Base-by-base conservation (phyloP, 2,888 invertebrate genomes). In the Eucera pruinosa region DNA sequence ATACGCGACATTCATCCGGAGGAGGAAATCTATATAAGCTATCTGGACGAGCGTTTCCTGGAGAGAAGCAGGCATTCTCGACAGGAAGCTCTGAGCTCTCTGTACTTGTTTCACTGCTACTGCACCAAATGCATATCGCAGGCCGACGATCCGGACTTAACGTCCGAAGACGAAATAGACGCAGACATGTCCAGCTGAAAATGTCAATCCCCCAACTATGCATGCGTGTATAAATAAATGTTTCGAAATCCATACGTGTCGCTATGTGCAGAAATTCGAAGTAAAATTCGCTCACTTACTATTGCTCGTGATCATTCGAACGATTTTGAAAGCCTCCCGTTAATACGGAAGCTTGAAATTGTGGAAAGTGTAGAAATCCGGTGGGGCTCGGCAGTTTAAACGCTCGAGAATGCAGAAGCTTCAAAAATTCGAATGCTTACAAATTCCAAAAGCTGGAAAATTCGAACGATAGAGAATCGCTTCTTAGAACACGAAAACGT, bases 1-100 rank as follows among this genome's bases (percentile, higher is more conserved):
- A 89, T 95, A 7, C 93, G 93, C 66, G 94, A 95, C 65, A 97
- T 99, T 69, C 91, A 94, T 83, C 94, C 95, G 0, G 97, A 96
- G 0, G 97, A 98, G 75, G 98, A 98, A 93, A 97, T 99, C 78
- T 96, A 95, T 82, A 98, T 98, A 86, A 97, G 97, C 80, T 99
- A 99, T 91, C 93, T 99, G 81, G 97, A 97, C 87, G 97, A 97
- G 80, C 98, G 98, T 89, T 94, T 95, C 58, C 91, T 97, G 77
- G 94, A 95, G 75, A 93, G 97, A 75, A 97, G 97, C 43, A 94
- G 98, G 83, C 97, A 98, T 93, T 96, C 97, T 0, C 94, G 98
- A 80, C 97, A 97, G 89, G 97, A 97, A 93, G 94, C 95, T 68
- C 90, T 95, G 64, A 96, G 95, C 43, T 95, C 96, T 76, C 96